A percentile compares a stretch with the other conserved stretches of the same genome.
These are phyloP conservation scores for Embidobia sp. DNA, from an alignment of 2,888 invertebrate genomes.

Conservation along the genomic window DNA sequence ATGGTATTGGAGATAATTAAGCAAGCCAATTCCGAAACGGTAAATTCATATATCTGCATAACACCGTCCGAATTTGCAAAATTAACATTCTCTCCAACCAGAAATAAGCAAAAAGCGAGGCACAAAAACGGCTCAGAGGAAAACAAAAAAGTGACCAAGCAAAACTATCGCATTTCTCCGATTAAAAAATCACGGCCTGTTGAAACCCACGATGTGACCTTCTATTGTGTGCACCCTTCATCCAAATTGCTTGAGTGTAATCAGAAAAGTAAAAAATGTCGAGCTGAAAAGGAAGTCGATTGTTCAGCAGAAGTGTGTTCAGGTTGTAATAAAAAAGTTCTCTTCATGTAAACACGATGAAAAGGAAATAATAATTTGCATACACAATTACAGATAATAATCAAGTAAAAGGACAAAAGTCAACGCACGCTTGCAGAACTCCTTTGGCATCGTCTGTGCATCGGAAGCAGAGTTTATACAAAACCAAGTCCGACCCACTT, in stretches of 20 bases:
- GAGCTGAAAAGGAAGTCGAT: constrained; percentile 24
- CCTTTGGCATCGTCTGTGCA: too few species aligned
- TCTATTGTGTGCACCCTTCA: constrained; percentile 18
- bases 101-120: not conserved
- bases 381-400: too few species aligned
- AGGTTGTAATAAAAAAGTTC: too few species aligned
- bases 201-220: constrained; percentile 4
- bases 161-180: constrained; percentile 24
- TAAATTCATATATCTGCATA: constrained; percentile 16
- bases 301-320: not conserved
- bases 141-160: constrained; percentile 14
- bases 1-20: constrained; percentile 70
- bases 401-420: too few species aligned
- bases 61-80: constrained; percentile 20
- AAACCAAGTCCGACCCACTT: not conserved
- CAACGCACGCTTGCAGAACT: too few species aligned
- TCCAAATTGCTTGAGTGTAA: not conserved
- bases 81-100: not conserved
- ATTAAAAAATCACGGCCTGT: constrained; percentile 23
- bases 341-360: too few species aligned
- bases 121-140: not conserved
- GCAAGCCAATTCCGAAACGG: not conserved
- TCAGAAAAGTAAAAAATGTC: not conserved
- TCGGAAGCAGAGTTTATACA: too few species aligned
- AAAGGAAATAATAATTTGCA: too few species aligned